phyloP scores from a whole-genome alignment of 2,888 invertebrate species.

The Sesamia inferens region DNA sequence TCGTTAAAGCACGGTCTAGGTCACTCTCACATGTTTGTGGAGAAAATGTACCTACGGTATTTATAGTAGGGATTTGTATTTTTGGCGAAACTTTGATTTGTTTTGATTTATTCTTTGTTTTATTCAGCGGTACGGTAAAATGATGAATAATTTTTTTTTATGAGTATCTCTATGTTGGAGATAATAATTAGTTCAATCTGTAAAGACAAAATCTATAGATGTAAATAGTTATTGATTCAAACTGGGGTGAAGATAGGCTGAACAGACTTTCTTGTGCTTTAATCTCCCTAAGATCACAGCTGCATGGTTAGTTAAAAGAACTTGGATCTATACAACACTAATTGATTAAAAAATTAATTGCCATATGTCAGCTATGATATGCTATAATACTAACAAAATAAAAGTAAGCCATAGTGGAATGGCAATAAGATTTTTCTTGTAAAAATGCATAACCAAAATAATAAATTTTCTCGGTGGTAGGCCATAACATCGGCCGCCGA shows the following conservation, averaged over 20 bases:
- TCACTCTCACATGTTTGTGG: background rate
- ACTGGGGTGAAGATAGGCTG: too few species aligned
- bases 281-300: too few species aligned
- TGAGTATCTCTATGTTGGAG: too few species aligned
- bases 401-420: background rate
- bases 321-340: background rate
- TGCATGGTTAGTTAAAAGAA: too few species aligned
- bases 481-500: too few species aligned
- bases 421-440: background rate
- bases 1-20: background rate
- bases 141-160: background rate
- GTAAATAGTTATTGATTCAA: too few species aligned
- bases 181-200: background rate
- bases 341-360: too few species aligned
- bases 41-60: background rate
- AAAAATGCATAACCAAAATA: background rate
- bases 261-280: too few species aligned
- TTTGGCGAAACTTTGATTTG: background rate
- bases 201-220: background rate
- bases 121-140: background rate
- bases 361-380: background rate
- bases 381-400: background rate
- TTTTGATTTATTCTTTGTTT: constrained; percentile 4
- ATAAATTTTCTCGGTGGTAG: too few species aligned
- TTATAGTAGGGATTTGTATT: background rate